Evolutionary conservation across 2,113 vertebrate species (phyloP).

Genomic region (Tragelaphus strepsiceros): DNA sequence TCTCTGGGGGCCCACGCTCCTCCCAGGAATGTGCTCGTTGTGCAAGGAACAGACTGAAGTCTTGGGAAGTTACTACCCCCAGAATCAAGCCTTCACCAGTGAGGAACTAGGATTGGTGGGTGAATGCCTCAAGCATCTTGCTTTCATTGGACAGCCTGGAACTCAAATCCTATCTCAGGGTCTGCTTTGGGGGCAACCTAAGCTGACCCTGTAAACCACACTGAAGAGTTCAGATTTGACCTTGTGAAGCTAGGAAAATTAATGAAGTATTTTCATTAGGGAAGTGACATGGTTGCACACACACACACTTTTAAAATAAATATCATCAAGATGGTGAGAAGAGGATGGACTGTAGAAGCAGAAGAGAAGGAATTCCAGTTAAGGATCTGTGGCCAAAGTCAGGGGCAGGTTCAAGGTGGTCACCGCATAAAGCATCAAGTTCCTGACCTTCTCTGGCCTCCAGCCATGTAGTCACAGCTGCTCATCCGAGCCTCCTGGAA

Average conservation of each 20-base stretch:
- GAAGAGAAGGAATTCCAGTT: neutral
- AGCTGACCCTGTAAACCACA: neutral
- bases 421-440: neutral
- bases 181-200: neutral
- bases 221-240: neutral
- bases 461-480: neutral
- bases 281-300: neutral
- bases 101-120: neutral
- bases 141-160: neutral
- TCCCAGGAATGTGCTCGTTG: neutral
- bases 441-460: neutral
- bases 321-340: neutral
- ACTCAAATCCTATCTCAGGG: neutral
- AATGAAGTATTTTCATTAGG: neutral
- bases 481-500: neutral
- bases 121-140: no score
- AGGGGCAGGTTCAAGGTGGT: neutral
- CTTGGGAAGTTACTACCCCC: neutral
- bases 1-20: no score
- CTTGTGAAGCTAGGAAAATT: neutral
- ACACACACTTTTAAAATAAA: neutral
- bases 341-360: neutral
- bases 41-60: neutral
- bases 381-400: neutral
- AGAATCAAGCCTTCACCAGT: neutral